Evolutionary conservation across 2,797 vertebrate genomes (phyloP), one percentile per base, ranked within the genome.

Genomic region (Enteromius afrohamiltoni): DNA sequence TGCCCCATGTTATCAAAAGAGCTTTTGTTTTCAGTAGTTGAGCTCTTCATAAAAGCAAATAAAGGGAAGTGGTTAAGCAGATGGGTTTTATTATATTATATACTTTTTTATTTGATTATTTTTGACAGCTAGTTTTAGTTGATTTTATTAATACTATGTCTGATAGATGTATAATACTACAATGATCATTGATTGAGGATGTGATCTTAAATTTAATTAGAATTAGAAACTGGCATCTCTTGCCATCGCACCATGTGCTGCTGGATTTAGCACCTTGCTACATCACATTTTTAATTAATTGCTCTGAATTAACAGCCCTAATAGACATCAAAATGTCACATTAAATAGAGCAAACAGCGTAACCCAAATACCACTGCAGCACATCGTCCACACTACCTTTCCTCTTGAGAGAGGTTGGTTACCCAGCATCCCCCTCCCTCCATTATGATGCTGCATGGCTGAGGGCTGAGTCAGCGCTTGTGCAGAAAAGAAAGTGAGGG

Each of bases 381-480:
- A 76, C 73, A 75, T 55, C 0, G 6, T 75, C 58, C 60, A 82
- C 80, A 45, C 23, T 29, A 19, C 60, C 62, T 76, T 82, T 74
- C 47, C 55, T 74, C 70, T 7, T 37, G 71, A 82, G 69, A 69
- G 73, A 83, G 40, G 64, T 45, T 47, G 26, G 51, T 83, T 83
- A 69, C 26, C 82, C 64, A 83, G 49, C 64, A 77, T 76, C 58
- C 79, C 79, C 62, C 71, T 64, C 77, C 40, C 78, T 83, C 65
- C 71, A 85, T 87, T 87, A 70, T 90, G 77, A 80, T 83, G 47
- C 65, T 87, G 76, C 74, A 55, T 77, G 80, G 51, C 78, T 77
- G 78, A 83, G 64, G 77, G 85, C 88, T 89, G 88, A 88, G 64
- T 89, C 88, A 88, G 88, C 87, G 42, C 6, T 76, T 69, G 70